Evolutionary conservation across 1,140 invertebrate species (phyloP), one percentile per base, ranked within the genome.

Genomic region (Argopecten irradians): DNA sequence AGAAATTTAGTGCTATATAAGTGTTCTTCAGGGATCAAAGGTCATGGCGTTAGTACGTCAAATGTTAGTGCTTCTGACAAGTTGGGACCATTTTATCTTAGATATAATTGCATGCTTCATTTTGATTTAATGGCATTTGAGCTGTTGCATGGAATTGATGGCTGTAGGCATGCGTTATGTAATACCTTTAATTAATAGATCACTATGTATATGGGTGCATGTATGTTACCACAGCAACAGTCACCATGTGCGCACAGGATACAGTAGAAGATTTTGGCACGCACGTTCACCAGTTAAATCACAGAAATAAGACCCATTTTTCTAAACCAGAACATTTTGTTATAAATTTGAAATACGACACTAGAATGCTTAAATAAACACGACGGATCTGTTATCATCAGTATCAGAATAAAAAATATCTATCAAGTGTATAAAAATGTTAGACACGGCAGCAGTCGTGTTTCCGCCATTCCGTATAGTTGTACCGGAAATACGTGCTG

Each of bases 191-290:
- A 39, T 39, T 39, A 39, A 39, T 39, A 71, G n/a, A n/a, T n/a
- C n/a, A n/a, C n/a, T n/a, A n/a, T n/a, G n/a, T n/a, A n/a, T n/a
- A n/a, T n/a, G n/a, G n/a, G n/a, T 71, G 55, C 55, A 71, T 71
- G 55, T 71, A n/a, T 71, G 55, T 71, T 28, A 71, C 55, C 55
- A 71, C 55, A 71, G 55, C 55, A 71, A 71, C 55, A 71, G 55
- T 71, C 55, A 71, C 55, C 55, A 28, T n/a, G 13, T 71, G 55
- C 55, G 55, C 55, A 71, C 55, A 71, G 55, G 55, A 71, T 71
- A 71, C 55, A 71, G 8, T n/a, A n/a, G n/a, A 19, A 46, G 43
- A 46, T 46, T 11, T 71, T 0, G n/a, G 22, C 55, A 71, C 55
- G 55, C 55, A 71, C n/a, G 22, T 71, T 16, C n/a, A 71, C 55